These are phyloP conservation scores for Drosophila insularis DNA, from an alignment of 1,140 invertebrate species.

Conservation along the genomic window DNA sequence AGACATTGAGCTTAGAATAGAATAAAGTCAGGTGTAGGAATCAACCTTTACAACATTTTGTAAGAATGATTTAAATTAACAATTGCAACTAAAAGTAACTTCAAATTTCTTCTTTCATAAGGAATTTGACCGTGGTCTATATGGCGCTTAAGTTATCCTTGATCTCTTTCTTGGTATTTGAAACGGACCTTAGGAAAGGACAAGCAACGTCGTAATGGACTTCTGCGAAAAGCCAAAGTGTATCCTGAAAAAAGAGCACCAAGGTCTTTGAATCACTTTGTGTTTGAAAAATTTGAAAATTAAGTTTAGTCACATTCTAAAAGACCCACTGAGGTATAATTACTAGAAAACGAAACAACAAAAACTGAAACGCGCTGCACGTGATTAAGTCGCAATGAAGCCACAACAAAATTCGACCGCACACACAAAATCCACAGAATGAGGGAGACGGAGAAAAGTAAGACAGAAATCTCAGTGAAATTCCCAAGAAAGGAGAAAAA, in stretches of 20 bases:
- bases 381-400: slow-evolving; percentile 68
- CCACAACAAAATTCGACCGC: slow-evolving; percentile 37
- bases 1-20: too few relatives aligned
- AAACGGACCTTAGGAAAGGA: too few relatives aligned
- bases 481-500: slow-evolving; percentile 72
- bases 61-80: too few relatives aligned
- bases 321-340: slow-evolving; percentile 72
- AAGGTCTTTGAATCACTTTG: too few relatives aligned
- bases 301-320: slow-evolving; percentile 76
- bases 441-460: background rate
- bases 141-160: too few relatives aligned
- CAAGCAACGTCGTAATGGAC: too few relatives aligned
- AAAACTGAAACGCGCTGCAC: slow-evolving; percentile 31
- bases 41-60: background rate
- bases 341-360: slow-evolving; percentile 55
- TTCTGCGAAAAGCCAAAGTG: too few relatives aligned
- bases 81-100: too few relatives aligned
- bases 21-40: background rate
- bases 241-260: too few relatives aligned
- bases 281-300: slow-evolving; percentile 27
- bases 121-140: too few relatives aligned
- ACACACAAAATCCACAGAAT: slow-evolving; percentile 43
- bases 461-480: slow-evolving; percentile 69
- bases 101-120: too few relatives aligned
- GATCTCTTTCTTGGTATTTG: too few relatives aligned